phyloP scores from a whole-genome alignment of 37 sponge, comb jelly and placozoan species.

The Theonella swinhoei region DNA sequence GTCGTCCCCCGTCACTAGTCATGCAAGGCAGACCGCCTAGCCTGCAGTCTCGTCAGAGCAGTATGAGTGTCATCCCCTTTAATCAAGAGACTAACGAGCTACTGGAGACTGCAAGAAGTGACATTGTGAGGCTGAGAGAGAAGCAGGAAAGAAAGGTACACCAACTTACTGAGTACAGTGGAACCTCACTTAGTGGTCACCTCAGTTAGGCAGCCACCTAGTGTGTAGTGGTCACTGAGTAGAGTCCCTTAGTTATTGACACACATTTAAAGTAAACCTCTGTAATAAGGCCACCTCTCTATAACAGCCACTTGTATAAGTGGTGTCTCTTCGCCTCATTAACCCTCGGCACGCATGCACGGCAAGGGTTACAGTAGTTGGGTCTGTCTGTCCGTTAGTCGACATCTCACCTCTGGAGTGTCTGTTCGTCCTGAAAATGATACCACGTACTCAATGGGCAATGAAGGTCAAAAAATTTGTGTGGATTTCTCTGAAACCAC shows the following conservation, averaged over 20 bases:
- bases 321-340: neutral
- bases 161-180: neutral
- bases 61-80: neutral
- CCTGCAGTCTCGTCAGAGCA: neutral
- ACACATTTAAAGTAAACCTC: too few relatives aligned
- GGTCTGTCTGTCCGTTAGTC: neutral
- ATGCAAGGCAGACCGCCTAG: neutral
- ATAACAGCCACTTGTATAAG: neutral
- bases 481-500: too few relatives aligned
- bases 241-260: too few relatives aligned
- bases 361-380: too few relatives aligned
- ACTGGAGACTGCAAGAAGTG: slow-evolving; percentile 49
- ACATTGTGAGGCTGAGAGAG: slow-evolving; percentile 53
- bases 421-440: too few relatives aligned
- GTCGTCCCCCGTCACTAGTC: slow-evolving; percentile 58
- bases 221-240: too few relatives aligned
- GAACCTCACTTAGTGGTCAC: too few relatives aligned
- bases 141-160: slow-evolving; percentile 51
- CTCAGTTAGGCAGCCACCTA: too few relatives aligned
- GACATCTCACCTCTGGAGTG: neutral
- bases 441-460: too few relatives aligned
- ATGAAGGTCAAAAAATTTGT: too few relatives aligned
- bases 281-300: too few relatives aligned
- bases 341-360: too few relatives aligned
- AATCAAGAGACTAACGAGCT: slow-evolving; percentile 58